Evolutionary conservation across 2,888 invertebrate genomes (phyloP).

Genomic region (Plebejus argus): DNA sequence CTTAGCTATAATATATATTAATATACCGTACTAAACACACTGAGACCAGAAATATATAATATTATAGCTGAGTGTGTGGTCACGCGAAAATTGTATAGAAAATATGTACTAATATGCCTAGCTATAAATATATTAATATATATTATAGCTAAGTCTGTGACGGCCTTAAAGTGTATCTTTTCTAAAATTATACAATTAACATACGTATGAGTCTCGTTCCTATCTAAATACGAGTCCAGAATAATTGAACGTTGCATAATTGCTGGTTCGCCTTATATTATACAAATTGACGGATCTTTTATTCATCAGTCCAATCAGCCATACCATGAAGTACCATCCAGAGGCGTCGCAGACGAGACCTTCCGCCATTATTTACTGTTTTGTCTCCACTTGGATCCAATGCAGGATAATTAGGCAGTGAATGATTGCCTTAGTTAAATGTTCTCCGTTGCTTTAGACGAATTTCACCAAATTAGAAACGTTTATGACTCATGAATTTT

Average conservation of each 20-base stretch:
- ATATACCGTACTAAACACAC: no score
- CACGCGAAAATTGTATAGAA: no score
- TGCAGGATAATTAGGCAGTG: conserved; percentile 52
- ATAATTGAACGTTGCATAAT: conserved; percentile 71
- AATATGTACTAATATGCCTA: no score
- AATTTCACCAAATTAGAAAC: conserved; percentile 28
- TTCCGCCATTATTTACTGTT: conserved; percentile 43
- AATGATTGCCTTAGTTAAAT: conserved; percentile 71
- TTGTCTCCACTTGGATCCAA: conserved; percentile 37
- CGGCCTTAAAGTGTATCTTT: neutral
- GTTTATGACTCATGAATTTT: conserved; percentile 16
- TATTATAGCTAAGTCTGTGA: no score
- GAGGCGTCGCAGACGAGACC: conserved; percentile 68
- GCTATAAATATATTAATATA: no score
- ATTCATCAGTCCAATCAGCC: conserved; percentile 77
- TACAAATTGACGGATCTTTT: conserved; percentile 77
- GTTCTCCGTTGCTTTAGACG: conserved; percentile 52
- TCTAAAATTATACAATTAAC: conserved; percentile 23
- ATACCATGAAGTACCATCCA: conserved; percentile 65
- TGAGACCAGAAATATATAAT: no score
- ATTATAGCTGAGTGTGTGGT: no score
- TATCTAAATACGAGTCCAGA: conserved; percentile 39
- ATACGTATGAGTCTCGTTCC: conserved; percentile 12
- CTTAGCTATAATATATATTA: no score
- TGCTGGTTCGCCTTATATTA: conserved; percentile 59